Conservation (phyloP, 2,888 invertebrate genomes). For the Drosophila parthenogenetica region DNA sequence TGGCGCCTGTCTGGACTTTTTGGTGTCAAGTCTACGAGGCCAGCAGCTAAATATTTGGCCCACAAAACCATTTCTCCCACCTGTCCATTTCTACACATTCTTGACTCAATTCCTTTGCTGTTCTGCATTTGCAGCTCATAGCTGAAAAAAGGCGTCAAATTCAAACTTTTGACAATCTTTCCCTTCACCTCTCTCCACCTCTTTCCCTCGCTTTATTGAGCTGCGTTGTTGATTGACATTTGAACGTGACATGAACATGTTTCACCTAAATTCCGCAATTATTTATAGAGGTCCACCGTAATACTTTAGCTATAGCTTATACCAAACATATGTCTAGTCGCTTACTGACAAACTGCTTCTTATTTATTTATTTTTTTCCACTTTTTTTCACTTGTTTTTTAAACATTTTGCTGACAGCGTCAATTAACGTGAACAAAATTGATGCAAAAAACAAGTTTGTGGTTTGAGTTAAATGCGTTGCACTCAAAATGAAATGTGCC, state of each 20-base stretch:
- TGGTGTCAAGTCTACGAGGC: constrained; percentile 66
- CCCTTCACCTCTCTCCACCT: not conserved
- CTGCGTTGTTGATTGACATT: constrained; percentile 69
- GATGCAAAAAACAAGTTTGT: constrained; percentile 19
- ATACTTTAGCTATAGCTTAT: constrained; percentile 43
- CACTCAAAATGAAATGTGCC: constrained; percentile 20
- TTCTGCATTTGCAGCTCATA: constrained; percentile 1
- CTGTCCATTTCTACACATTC: constrained; percentile 39
- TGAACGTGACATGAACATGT: constrained; percentile 80
- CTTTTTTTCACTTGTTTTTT: constrained; percentile 15
- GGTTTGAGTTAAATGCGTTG: constrained; percentile 39
- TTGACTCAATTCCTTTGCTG: not conserved
- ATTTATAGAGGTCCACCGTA: constrained; percentile 60
- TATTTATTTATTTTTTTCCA: constrained; percentile 3
- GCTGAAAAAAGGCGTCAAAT: constrained; percentile 38
- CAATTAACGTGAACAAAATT: constrained; percentile 62
- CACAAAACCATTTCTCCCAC: constrained; percentile 15
- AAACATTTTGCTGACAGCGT: constrained; percentile 69
- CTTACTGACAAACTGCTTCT: constrained; percentile 38
- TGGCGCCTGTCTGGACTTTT: constrained; percentile 47
- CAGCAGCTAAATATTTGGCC: constrained; percentile 25
- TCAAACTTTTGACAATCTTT: constrained; percentile 40
- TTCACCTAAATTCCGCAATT: constrained; percentile 79
- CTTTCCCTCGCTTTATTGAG: not conserved
- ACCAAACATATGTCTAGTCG: constrained; percentile 24